Conservation (phyloP, 92 coral and sea anemone genomes). For the Palythoa grandiflora region DNA sequence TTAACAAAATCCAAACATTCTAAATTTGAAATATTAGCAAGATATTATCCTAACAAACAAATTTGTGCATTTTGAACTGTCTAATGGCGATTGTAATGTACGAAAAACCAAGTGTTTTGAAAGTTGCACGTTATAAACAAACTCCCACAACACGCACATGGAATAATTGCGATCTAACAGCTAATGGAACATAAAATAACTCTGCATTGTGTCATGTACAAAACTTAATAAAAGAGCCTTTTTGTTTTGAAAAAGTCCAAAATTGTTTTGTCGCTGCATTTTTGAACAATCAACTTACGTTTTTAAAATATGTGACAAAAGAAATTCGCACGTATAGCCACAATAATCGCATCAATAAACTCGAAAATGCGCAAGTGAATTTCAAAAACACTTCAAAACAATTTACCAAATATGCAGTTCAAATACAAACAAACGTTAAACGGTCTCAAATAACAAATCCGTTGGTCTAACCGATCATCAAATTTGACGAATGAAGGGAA, state of each 20-base stretch:
- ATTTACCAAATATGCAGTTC: not conserved
- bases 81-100: not conserved
- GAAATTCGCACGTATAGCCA: not conserved
- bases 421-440: not conserved
- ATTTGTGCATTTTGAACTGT: not conserved
- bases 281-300: not conserved
- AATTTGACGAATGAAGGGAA: not conserved
- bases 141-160: conserved; percentile 12
- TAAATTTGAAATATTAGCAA: too few relatives aligned
- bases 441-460: conserved; percentile 35
- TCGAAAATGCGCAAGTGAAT: not conserved
- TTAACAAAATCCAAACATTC: too few relatives aligned
- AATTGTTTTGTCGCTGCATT: not conserved
- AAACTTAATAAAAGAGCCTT: not conserved
- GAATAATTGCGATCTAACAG: conserved; percentile 16
- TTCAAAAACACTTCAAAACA: conserved; percentile 7
- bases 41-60: too few relatives aligned
- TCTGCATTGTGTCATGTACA: not conserved
- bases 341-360: not conserved
- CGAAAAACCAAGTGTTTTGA: not conserved
- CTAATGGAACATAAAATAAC: not conserved
- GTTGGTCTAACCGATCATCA: conserved; percentile 22
- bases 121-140: not conserved
- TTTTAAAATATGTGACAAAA: not conserved
- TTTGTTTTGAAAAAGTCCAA: not conserved